Percentiles rank a stretch among this genome's conserved stretches.
phyloP scores from a whole-genome alignment of 2,113 vertebrate genomes.

The Pangasianodon gigas region DNA sequence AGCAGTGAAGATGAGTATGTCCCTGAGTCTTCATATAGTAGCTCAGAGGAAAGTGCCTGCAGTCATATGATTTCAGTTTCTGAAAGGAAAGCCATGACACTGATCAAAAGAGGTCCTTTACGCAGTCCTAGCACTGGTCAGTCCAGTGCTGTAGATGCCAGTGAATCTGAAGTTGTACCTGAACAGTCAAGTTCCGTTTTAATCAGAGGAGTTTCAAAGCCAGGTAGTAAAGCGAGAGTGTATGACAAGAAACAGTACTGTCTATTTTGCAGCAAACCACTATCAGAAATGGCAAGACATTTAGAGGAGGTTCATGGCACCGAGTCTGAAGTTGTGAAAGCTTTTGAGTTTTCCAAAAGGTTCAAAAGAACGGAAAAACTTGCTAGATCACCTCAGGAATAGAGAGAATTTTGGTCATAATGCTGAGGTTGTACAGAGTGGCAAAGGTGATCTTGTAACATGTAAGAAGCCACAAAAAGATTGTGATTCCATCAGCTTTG shows the following conservation, averaged over 20 bases:
- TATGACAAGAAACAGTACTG: slow-evolving; percentile 28
- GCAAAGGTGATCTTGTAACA: not conserved
- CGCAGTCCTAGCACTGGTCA: not conserved
- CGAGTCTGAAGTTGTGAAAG: no score
- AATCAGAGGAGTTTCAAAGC: not conserved
- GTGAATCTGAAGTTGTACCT: not conserved
- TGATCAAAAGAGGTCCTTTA: not conserved
- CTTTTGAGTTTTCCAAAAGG: no score
- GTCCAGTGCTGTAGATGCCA: not conserved
- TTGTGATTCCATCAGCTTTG: not conserved
- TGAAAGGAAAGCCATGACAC: no score
- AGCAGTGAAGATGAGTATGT: slow-evolving; percentile 8
- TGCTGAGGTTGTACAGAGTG: slow-evolving; percentile 24
- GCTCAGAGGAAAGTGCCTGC: slow-evolving; percentile 2
- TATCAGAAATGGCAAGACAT: no score
- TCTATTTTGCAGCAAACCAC: no score
- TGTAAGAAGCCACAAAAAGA: no score
- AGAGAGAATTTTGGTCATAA: no score
- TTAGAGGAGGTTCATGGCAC: no score
- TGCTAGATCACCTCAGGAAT: no score
- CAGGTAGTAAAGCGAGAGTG: not conserved
- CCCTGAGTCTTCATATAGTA: not conserved
- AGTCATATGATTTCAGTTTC: not conserved
- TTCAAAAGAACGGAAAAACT: no score
- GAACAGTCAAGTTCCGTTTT: not conserved